phyloP scores from a whole-genome alignment of 2,797 vertebrate genomes.

The Tympanoctomys barrerae region DNA sequence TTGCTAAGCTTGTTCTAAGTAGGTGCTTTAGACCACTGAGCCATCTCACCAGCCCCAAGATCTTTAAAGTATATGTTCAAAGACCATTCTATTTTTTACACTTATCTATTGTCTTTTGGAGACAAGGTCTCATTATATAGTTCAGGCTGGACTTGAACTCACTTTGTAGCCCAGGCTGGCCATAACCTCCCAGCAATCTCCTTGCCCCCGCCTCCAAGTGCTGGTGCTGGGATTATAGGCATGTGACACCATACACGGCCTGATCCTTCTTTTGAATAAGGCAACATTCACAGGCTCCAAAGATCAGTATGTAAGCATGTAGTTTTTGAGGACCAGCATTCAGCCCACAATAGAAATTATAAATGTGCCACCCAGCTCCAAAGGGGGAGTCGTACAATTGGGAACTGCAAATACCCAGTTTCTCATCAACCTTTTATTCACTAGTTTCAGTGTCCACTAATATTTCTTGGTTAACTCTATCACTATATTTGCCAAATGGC shows the following conservation, averaged over 20 bases:
- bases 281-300: not conserved
- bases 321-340: not conserved
- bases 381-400: not conserved
- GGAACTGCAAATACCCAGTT: not conserved
- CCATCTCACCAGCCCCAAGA: too few relatives aligned
- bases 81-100: too few relatives aligned
- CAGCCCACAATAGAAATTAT: not conserved
- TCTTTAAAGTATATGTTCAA: too few relatives aligned
- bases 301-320: not conserved
- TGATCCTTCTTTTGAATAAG: not conserved
- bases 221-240: too few relatives aligned
- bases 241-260: too few relatives aligned
- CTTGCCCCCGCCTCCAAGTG: not conserved
- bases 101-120: too few relatives aligned
- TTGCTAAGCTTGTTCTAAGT: too few relatives aligned
- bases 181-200: not conserved
- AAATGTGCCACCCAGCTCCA: not conserved
- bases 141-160: too few relatives aligned
- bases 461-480: not conserved
- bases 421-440: not conserved
- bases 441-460: not conserved
- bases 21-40: too few relatives aligned
- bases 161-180: not conserved
- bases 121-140: too few relatives aligned
- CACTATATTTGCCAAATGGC: not conserved